A percentile compares a stretch with the other conserved stretches of the same genome.
Evolutionary conservation across 2,888 invertebrate species (phyloP).

Genomic region (Pyrrhosoma nymphula): DNA sequence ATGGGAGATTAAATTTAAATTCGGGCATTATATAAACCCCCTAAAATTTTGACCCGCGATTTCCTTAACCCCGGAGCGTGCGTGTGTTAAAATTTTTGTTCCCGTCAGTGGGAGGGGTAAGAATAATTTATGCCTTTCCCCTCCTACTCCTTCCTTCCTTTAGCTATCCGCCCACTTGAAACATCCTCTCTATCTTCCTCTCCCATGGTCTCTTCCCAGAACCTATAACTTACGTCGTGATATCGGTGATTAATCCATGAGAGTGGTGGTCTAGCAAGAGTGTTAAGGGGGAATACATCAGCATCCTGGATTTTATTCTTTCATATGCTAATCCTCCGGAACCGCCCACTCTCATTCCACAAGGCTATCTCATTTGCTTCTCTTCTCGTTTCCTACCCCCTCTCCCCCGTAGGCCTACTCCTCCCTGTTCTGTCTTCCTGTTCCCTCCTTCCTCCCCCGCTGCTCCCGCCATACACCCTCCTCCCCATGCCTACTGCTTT

Average conservation of each 20-base stretch:
- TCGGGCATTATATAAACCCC: not conserved
- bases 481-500: not conserved
- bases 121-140: not conserved
- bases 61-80: not conserved
- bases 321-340: not conserved
- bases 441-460: too few relatives aligned
- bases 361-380: constrained; percentile 3
- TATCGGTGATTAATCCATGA: not conserved
- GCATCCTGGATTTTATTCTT: constrained; percentile 31
- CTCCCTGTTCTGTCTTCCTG: not conserved
- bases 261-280: not conserved
- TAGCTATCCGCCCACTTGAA: not conserved
- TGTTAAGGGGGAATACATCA: not conserved
- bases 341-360: not conserved
- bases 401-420: not conserved
- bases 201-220: not conserved
- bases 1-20: not conserved
- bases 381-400: not conserved
- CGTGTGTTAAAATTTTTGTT: not conserved
- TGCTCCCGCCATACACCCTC: not conserved
- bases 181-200: not conserved
- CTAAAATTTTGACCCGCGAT: not conserved
- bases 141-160: not conserved
- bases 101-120: not conserved
- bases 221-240: constrained; percentile 5